These are phyloP conservation scores for Neoaliturus tenellus DNA, from an alignment of 2,888 invertebrate species.

Conservation along the genomic window DNA sequence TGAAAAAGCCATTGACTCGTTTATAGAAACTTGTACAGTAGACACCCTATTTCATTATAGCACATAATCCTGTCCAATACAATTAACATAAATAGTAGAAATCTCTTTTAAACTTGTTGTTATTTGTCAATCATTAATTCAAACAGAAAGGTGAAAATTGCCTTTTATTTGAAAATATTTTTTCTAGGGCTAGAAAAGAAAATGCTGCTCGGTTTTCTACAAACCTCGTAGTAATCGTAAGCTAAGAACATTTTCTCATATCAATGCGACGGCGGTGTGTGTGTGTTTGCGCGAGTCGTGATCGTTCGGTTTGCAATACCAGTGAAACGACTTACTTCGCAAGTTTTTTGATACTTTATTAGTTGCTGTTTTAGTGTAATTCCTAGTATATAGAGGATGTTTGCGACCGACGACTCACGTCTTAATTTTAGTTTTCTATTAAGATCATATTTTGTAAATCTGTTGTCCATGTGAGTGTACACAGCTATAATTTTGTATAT, in stretches of 20 bases:
- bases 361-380: constrained; percentile 53
- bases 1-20: too few species aligned
- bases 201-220: neutral
- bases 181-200: neutral
- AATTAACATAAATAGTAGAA: too few species aligned
- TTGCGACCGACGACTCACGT: constrained; percentile 7
- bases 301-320: constrained; percentile 32
- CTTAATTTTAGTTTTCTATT: constrained; percentile 52
- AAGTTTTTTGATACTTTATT: constrained; percentile 51
- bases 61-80: too few species aligned
- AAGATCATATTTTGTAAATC: constrained; percentile 52
- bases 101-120: too few species aligned
- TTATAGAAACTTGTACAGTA: too few species aligned
- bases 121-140: too few species aligned
- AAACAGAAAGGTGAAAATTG: too few species aligned
- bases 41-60: too few species aligned
- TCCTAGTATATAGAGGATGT: constrained; percentile 40
- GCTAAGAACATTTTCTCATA: constrained; percentile 36
- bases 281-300: constrained; percentile 27
- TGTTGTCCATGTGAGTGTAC: constrained; percentile 45
- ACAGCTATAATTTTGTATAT: constrained; percentile 53
- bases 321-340: constrained; percentile 35
- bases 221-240: constrained; percentile 15
- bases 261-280: constrained; percentile 15
- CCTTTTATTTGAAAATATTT: neutral